phyloP scores from a whole-genome alignment of 2,888 invertebrate species.

The Phlogophora meticulosa region DNA sequence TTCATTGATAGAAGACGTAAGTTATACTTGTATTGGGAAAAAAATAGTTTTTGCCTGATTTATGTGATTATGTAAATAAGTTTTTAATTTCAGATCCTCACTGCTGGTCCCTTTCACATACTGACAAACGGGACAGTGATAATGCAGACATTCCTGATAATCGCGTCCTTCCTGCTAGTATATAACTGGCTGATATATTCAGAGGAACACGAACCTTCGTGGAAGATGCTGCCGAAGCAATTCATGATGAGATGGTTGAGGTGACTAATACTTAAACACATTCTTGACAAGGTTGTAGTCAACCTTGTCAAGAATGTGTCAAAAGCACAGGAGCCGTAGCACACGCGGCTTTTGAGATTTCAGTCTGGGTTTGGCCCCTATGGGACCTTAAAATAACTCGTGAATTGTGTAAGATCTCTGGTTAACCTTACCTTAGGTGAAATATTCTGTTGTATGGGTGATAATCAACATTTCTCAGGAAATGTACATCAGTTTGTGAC shows the following conservation, averaged over 20 bases:
- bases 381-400: no score
- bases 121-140: conserved; percentile 64
- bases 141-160: conserved; percentile 71
- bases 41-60: background rate
- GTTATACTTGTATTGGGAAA: conserved; percentile 7
- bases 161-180: conserved; percentile 69
- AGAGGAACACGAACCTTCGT: conserved; percentile 58
- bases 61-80: background rate
- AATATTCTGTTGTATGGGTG: no score
- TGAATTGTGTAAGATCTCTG: no score
- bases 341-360: no score
- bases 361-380: no score
- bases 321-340: no score
- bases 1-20: conserved; percentile 66
- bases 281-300: no score
- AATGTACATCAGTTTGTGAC: no score
- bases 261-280: conserved; percentile 51
- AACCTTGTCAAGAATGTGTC: no score
- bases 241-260: conserved; percentile 71
- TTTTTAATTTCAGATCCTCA: conserved; percentile 45
- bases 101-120: background rate
- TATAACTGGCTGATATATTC: conserved; percentile 64
- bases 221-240: conserved; percentile 60
- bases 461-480: no score
- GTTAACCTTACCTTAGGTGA: no score